phyloP scores from a whole-genome alignment of 1,140 invertebrate species.

The Papilio polytes region DNA sequence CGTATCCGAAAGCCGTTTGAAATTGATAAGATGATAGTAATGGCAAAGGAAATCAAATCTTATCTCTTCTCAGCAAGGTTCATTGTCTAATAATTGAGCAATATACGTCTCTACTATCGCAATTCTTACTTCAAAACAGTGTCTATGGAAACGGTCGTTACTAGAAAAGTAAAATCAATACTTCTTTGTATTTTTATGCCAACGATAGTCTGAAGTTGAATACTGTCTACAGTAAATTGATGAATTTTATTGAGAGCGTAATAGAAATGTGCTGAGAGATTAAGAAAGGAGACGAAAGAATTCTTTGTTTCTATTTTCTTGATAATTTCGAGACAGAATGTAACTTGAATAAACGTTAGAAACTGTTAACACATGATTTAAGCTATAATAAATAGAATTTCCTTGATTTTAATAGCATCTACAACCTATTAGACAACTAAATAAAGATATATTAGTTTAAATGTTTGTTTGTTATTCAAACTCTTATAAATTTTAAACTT shows the following conservation, averaged over 20 bases:
- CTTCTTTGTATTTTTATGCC: not conserved
- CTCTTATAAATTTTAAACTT: too few relatives aligned
- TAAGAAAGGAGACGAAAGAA: too few relatives aligned
- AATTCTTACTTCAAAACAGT: constrained; percentile 2
- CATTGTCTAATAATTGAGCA: not conserved
- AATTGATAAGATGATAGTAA: not conserved
- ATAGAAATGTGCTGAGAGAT: too few relatives aligned
- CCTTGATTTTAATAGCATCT: too few relatives aligned
- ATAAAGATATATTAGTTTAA: too few relatives aligned
- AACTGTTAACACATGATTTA: too few relatives aligned
- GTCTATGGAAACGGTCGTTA: not conserved
- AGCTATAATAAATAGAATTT: too few relatives aligned
- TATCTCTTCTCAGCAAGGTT: not conserved
- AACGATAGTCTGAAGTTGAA: not conserved
- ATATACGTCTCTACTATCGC: not conserved
- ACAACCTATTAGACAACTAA: too few relatives aligned
- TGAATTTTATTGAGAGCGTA: not conserved
- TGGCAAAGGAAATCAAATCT: not conserved
- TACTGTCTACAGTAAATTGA: not conserved
- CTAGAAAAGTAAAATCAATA: not conserved
- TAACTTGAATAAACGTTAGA: too few relatives aligned
- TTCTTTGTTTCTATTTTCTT: too few relatives aligned
- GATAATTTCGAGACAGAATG: too few relatives aligned
- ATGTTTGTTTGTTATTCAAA: too few relatives aligned
- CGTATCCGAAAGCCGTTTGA: constrained; percentile 1